Conservation (phyloP, 1,140 invertebrate species). For the Panagrolaimus sp. region DNA sequence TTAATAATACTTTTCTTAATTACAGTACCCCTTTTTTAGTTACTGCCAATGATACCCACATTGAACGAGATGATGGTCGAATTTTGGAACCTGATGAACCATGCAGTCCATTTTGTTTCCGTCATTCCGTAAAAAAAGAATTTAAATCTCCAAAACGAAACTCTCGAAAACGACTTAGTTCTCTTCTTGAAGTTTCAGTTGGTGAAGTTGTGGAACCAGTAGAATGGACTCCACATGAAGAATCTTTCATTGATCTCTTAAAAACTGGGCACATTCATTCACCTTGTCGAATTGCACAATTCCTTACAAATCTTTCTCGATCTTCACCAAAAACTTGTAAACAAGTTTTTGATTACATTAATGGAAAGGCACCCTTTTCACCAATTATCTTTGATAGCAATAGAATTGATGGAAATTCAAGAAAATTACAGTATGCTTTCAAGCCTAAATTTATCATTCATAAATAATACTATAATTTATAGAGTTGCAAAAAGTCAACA, state of each 20-base stretch:
- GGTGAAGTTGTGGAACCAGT: not conserved
- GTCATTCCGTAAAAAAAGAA: not conserved
- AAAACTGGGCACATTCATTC: not conserved
- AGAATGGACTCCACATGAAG: not conserved
- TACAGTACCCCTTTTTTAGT: no score
- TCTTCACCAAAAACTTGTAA: slow-evolving; percentile 7
- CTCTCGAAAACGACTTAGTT: not conserved
- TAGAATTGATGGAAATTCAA: not conserved
- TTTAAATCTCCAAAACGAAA: not conserved
- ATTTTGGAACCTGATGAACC: not conserved
- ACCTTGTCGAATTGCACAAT: not conserved
- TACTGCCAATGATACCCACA: not conserved
- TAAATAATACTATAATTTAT: not conserved
- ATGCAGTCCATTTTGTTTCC: not conserved
- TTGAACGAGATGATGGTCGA: not conserved
- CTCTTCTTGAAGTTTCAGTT: not conserved
- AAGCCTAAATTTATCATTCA: not conserved
- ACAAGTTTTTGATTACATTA: slow-evolving; percentile 9
- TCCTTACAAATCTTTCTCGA: not conserved
- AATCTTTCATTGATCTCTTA: not conserved
- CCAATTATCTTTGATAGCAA: not conserved
- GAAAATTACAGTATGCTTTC: not conserved
- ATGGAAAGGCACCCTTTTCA: not conserved
- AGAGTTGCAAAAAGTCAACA: not conserved
- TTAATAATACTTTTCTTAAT: no score